phyloP scores from a whole-genome alignment of 2,113 vertebrate genomes.

The Ascaphus truei region DNA sequence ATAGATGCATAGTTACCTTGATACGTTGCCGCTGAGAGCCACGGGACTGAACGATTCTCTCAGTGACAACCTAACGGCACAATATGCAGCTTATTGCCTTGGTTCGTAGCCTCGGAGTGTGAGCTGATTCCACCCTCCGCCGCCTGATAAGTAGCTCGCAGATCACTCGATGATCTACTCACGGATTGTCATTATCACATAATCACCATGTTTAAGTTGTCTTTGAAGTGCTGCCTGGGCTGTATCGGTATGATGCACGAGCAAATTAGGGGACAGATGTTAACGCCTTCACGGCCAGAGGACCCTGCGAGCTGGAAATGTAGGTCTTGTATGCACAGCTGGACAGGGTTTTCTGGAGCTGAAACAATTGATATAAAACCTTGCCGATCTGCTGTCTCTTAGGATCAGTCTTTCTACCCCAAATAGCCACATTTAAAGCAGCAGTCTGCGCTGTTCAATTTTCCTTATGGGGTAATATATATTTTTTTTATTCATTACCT shows the following conservation, averaged over 20 bases:
- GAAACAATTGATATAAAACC: conserved; percentile 26
- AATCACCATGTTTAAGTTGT: conserved; percentile 21
- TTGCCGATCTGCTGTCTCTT: conserved; percentile 15
- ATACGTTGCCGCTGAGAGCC: conserved; percentile 10
- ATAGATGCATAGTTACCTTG: conserved; percentile 5
- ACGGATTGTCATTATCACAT: conserved; percentile 9
- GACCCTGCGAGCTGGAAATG: background rate
- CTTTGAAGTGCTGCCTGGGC: conserved; percentile 5
- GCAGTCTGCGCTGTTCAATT: no score
- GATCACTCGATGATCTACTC: background rate
- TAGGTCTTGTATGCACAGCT: conserved; percentile 5
- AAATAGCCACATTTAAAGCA: no score
- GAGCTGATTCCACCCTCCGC: background rate
- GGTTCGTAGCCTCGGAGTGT: background rate
- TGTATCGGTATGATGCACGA: background rate
- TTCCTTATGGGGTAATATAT: no score
- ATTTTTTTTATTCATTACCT: no score
- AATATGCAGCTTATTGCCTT: background rate
- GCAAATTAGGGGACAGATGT: background rate
- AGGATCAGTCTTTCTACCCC: background rate
- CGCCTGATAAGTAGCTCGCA: background rate
- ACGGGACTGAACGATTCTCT: background rate
- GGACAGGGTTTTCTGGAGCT: background rate
- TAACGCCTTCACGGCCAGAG: background rate
- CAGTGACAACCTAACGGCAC: no score